Conservation (phyloP, 2,888 invertebrate genomes). For the Conops quadrifasciatus region DNA sequence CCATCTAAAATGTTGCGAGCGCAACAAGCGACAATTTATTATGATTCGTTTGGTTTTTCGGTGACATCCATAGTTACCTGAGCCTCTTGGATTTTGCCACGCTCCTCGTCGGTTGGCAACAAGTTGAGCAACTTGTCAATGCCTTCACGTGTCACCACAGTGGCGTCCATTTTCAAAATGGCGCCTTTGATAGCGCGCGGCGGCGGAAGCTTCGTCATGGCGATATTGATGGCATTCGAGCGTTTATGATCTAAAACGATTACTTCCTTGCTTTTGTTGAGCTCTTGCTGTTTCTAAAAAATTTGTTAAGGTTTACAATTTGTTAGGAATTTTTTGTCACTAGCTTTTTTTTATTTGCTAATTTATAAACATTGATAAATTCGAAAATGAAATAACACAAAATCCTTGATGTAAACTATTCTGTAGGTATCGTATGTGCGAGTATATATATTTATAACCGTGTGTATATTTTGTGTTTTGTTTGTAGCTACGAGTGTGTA, state of each 20-base stretch:
- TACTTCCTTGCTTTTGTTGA: conserved; percentile 88
- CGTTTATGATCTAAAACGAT: conserved; percentile 96
- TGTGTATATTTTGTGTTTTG: no score
- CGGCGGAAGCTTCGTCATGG: conserved; percentile 98
- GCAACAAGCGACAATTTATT: neutral
- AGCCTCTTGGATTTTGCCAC: conserved; percentile 94
- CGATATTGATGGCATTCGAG: conserved; percentile 99
- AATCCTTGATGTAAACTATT: neutral
- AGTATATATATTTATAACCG: neutral
- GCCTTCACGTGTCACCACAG: conserved; percentile 96
- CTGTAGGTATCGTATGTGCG: neutral
- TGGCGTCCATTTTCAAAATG: conserved; percentile 98
- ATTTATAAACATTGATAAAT: neutral
- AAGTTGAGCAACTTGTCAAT: conserved; percentile 97
- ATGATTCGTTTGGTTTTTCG: neutral
- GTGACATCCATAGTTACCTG: conserved; percentile 66
- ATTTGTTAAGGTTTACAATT: neutral
- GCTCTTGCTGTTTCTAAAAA: conserved; percentile 80
- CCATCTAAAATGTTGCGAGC: conserved; percentile 48
- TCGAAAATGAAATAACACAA: neutral
- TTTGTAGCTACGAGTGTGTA: no score
- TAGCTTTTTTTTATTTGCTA: neutral
- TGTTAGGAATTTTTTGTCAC: neutral
- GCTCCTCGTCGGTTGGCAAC: conserved; percentile 97
- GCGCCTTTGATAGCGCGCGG: conserved; percentile 98